These are phyloP conservation scores for Hybognathus amarus DNA, from an alignment of 2,797 vertebrate genomes.

Conservation along the genomic window DNA sequence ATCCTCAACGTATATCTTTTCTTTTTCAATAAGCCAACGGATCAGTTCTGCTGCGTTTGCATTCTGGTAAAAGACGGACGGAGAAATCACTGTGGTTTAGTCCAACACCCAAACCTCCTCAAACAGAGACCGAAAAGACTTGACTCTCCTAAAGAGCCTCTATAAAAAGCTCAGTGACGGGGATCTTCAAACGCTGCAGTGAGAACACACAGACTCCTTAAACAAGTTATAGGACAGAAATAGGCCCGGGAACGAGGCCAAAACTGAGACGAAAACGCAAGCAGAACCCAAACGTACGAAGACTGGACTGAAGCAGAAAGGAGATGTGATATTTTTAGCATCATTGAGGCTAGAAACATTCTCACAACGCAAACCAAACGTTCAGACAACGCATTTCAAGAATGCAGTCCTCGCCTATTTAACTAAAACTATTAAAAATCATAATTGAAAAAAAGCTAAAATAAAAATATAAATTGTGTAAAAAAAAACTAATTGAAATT, in stretches of 20 bases:
- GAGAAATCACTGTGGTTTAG: background rate
- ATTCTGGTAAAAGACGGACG: background rate
- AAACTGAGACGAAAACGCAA: background rate
- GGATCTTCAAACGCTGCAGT: slow-evolving; percentile 16
- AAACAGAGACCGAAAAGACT: background rate
- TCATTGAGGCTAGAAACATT: background rate
- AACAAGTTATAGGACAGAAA: slow-evolving; percentile 18
- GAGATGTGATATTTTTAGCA: background rate
- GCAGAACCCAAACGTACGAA: background rate
- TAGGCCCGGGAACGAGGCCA: slow-evolving; percentile 13
- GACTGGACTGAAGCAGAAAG: background rate
- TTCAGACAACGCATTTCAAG: background rate
- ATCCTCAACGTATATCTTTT: background rate
- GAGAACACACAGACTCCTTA: background rate
- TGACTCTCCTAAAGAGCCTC: slow-evolving; percentile 12
- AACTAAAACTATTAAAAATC: background rate
- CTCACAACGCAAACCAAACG: background rate
- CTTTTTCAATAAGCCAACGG: background rate
- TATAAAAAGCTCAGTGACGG: slow-evolving; percentile 23
- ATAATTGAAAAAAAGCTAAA: background rate
- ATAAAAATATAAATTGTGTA: background rate
- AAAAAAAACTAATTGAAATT: background rate
- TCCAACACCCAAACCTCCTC: background rate
- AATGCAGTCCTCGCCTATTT: background rate
- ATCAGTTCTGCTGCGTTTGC: background rate